Base-by-base conservation (phyloP, 2,113 vertebrate genomes). In the Megaceryle maxima region DNA sequence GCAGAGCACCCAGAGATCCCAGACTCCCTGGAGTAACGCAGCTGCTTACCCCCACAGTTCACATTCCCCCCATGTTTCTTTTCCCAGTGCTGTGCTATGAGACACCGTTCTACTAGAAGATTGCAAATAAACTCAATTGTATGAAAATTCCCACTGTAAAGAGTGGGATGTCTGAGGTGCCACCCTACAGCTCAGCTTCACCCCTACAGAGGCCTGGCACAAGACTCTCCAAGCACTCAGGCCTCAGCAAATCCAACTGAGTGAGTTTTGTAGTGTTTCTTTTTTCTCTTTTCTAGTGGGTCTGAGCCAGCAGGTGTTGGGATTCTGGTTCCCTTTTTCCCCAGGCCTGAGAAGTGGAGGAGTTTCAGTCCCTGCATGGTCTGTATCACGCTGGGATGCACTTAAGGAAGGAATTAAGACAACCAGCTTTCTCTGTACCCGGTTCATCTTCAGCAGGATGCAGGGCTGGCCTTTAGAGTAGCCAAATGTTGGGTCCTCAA, bases 371-470 rank as follows among this genome's bases (percentile, higher is more conserved):
- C 50, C 63, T 64, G 39, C 33, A 4, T 64, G 31, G 10, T 41
- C 35, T 70, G 81, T 48, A 20, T 41, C 33, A n/a, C 14, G 17
- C 55, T 64, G 63, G 48, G 29, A 26, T 20, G 59, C 44, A 48
- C 35, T 21, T 72, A 77, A 87, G 43, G 50, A 91, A 48, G n/a
- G 60, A 64, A 22, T 10, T 28, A 22, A 35, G 69, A n/a, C 0
- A 2, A 48, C 5, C 1, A 1, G 13, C 13, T 77, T 67, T 72
- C 17, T 76, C 41, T 72, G 63, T 98, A 99, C 99, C 98, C 99
- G 94, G 96, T 99, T 99, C 99, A 99, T 99, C 97, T 99, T 99
- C 62, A 99, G 98, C 72, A 99, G 97, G 95, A 99, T 96, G 95
- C 99, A 99, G 75, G 99, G 99, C 92, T 98, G 99, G 93, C 99